Conservation (phyloP, 2,113 vertebrate genomes). For the Zosterops pallidus region DNA sequence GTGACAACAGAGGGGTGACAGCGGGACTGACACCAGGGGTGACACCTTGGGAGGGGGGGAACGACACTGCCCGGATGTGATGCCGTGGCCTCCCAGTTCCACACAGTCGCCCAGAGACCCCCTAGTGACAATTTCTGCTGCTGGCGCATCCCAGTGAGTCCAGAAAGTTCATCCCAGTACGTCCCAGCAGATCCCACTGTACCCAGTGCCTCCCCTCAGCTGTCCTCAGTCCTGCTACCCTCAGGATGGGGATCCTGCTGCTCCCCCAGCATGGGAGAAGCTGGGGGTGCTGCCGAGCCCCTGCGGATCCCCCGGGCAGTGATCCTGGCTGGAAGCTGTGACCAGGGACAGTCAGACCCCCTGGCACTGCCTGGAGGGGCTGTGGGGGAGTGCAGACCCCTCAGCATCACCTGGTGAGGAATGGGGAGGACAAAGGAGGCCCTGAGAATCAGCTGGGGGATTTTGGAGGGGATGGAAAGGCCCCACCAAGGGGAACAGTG, state of each 20-base stretch:
- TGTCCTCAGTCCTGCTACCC: neutral
- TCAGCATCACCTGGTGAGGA: neutral
- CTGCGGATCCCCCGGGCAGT: neutral
- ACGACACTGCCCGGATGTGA: fast-evolving
- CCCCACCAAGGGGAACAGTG: neutral
- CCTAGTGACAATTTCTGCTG: neutral
- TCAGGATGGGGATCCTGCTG: neutral
- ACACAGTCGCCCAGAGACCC: neutral
- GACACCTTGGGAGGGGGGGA: neutral
- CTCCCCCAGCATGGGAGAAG: neutral
- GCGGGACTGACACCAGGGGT: neutral
- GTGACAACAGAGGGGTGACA: neutral
- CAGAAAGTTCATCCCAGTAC: neutral
- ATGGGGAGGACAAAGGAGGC: neutral
- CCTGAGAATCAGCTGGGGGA: neutral
- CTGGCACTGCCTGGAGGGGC: neutral
- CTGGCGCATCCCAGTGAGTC: neutral
- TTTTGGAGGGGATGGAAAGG: neutral
- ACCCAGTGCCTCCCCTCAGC: neutral
- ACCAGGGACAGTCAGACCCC: neutral
- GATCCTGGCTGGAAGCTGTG: neutral
- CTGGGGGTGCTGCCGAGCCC: neutral
- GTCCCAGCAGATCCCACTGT: neutral
- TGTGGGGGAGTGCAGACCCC: fast-evolving
- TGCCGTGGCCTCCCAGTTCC: neutral